A percentile compares a stretch with the other conserved stretches of the same genome.
Conservation (phyloP, 2,888 invertebrate genomes). For the Norana najaformis region DNA sequence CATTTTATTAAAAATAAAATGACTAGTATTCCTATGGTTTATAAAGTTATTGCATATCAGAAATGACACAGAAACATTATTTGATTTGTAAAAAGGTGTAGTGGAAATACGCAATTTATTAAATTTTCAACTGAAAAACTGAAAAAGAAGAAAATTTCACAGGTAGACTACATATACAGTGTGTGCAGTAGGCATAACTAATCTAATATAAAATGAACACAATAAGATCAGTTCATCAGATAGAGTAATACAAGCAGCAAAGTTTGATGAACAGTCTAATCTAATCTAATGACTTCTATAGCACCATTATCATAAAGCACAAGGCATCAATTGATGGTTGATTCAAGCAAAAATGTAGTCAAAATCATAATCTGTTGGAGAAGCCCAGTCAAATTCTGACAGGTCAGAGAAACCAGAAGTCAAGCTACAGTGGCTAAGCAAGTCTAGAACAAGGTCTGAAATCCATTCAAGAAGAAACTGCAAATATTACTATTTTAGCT, state of each 20-base stretch:
- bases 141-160: not conserved
- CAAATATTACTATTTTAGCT: not conserved
- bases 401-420: not conserved
- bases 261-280: not conserved
- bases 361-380: too few relatives aligned
- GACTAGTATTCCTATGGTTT: not conserved
- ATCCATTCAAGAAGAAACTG: not conserved
- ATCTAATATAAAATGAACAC: constrained; percentile 1
- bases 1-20: not conserved
- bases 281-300: not conserved
- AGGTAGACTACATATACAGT: not conserved
- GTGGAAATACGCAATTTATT: not conserved
- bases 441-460: not conserved
- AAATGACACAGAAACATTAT: not conserved
- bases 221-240: not conserved
- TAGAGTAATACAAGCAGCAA: not conserved
- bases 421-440: not conserved
- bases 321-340: too few relatives aligned
- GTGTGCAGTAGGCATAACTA: too few relatives aligned
- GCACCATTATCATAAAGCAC: not conserved
- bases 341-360: too few relatives aligned
- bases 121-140: not conserved
- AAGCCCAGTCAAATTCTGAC: not conserved
- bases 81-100: not conserved
- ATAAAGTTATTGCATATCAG: not conserved